phyloP scores from a whole-genome alignment of 2,113 vertebrate species.

The Crypturellus undulatus region DNA sequence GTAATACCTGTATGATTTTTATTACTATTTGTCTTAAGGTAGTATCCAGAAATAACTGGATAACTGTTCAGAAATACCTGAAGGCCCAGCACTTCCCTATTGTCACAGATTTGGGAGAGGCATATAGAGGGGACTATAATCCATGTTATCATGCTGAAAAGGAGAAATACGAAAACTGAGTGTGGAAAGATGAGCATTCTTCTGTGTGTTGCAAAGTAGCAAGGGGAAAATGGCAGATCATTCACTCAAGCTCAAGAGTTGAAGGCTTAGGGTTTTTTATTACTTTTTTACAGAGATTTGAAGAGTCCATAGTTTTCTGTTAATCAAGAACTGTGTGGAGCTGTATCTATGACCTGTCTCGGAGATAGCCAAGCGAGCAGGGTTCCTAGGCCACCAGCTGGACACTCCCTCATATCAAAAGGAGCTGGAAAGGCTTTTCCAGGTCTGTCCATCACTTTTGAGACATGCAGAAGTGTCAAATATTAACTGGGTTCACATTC shows the following conservation, averaged over 20 bases:
- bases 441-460: background rate
- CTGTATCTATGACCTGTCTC: background rate
- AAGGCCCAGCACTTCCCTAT: background rate
- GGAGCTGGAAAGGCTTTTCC: background rate
- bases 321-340: background rate
- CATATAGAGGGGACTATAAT: background rate
- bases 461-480: background rate
- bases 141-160: background rate
- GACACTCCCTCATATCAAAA: background rate
- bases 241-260: background rate
- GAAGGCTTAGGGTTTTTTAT: background rate
- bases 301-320: background rate
- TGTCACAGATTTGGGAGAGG: background rate
- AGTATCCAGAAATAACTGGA: background rate
- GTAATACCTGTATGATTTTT: background rate
- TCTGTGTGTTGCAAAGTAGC: background rate
- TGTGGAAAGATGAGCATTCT: background rate
- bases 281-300: background rate
- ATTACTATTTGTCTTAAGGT: background rate
- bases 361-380: background rate
- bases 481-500: background rate
- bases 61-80: background rate
- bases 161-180: background rate
- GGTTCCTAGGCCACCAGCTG: accelerated
- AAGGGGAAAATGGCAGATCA: background rate